These are phyloP conservation scores for Tupaia chinensis DNA, from an alignment of 2,113 vertebrate species.

Conservation along the genomic window DNA sequence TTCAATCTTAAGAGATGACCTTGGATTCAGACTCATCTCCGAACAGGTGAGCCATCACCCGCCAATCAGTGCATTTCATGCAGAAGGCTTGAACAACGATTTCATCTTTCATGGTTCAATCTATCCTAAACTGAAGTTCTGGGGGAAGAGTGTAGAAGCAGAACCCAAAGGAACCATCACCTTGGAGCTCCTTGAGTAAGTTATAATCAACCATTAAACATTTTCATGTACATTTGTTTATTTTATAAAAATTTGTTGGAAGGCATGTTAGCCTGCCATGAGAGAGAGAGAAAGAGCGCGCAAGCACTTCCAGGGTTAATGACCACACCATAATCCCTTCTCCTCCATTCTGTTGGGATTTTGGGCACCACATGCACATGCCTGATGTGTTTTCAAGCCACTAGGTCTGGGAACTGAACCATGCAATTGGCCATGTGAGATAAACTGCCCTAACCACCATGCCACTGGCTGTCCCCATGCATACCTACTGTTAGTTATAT, in stretches of 20 bases:
- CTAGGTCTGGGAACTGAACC: no score
- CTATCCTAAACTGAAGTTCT: slow-evolving; percentile 99
- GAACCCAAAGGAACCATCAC: slow-evolving; percentile 98
- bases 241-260: no score
- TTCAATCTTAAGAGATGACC: slow-evolving; percentile 92
- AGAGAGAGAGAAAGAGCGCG: no score
- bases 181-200: slow-evolving; percentile 97
- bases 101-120: slow-evolving; percentile 98
- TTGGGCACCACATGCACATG: no score
- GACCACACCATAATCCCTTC: no score
- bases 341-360: no score
- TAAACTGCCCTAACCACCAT: no score
- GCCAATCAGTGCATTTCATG: slow-evolving; percentile 98
- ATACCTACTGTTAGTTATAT: accelerated
- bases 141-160: slow-evolving; percentile 99
- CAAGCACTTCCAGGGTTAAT: no score
- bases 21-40: slow-evolving; percentile 96
- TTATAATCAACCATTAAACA: slow-evolving; percentile 20
- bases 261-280: no score
- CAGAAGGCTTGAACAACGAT: slow-evolving; percentile 95
- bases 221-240: background rate
- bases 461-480: no score
- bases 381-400: no score
- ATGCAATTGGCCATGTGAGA: no score
- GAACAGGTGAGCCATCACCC: slow-evolving; percentile 99